Evolutionary conservation across 1,140 invertebrate species (phyloP), one percentile per base, ranked within the genome.

Genomic region (Micrasema minimum): DNA sequence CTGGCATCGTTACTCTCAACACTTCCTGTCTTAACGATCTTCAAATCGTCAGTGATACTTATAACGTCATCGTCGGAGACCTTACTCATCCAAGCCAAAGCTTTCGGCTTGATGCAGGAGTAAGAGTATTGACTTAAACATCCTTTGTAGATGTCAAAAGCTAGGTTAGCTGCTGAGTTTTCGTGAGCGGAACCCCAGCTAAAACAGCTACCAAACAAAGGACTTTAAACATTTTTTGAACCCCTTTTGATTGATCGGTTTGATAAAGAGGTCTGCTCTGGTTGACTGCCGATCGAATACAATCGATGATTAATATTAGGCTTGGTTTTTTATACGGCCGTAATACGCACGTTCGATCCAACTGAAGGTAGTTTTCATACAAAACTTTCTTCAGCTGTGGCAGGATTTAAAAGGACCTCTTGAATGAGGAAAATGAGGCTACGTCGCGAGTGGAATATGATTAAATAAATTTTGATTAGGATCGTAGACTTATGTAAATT

Each of bases 31-130:
- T 85, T 90, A 2, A 93, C 85, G 41, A 94, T 85, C 2, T 88
- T 84, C 43, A 94, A 80, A 74, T 93, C 90, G 3, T 92, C 87
- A 1, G 91, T 93, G 48, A 94, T 87, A 14, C 86, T 86, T 66
- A 94, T 88, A 76, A 88, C 88, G 35, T 91, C 88, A 74, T 90
- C 85, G 69, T 89, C 85, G 22, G 86, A 80, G 2, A 89, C 90
- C 20, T 86, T 81, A 70, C 87, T 90, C 43, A 93, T 85, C 86
- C 92, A 93, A 50, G 88, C 82, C 69, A 93, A 78, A 12, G 92
- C 87, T 80, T 91, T 92, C 9, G 92, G 92, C 76, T 92, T 91
- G 41, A 90, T 89, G 81, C 92, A 94, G 59, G 85, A 84, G 53
- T 88, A 81, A 46, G 88, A 89, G 75, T 89, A 87, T 74, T 88